phyloP scores from a whole-genome alignment of 1,140 invertebrate genomes.

The Drosophila ohnishii region DNA sequence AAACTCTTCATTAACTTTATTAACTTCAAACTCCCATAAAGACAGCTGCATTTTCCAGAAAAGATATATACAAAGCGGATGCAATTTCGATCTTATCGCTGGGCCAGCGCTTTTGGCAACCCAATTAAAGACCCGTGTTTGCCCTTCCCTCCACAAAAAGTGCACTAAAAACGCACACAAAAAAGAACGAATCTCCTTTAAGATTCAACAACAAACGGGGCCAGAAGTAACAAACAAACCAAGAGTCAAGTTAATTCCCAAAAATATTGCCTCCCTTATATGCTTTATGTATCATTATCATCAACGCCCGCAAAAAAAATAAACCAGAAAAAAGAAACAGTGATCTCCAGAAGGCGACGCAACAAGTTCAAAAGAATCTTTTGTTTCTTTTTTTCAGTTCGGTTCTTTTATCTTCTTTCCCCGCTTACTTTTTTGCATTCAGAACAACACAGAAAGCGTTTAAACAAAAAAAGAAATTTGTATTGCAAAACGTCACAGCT shows the following conservation, averaged over 20 bases:
- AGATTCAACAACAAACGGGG: slow-evolving; percentile 36
- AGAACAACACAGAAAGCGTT: slow-evolving; percentile 62
- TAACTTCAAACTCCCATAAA: background rate
- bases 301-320: slow-evolving; percentile 4
- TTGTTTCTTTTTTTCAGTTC: slow-evolving; percentile 34
- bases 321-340: slow-evolving; percentile 9
- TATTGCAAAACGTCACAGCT: slow-evolving; percentile 45
- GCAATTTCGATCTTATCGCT: slow-evolving; percentile 54
- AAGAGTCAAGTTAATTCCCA: slow-evolving; percentile 44
- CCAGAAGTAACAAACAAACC: slow-evolving; percentile 49
- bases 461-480: slow-evolving; percentile 22
- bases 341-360: slow-evolving; percentile 33
- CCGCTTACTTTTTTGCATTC: slow-evolving; percentile 36
- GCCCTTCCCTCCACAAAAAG: slow-evolving; percentile 12
- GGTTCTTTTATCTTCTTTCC: slow-evolving; percentile 7
- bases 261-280: slow-evolving; percentile 62
- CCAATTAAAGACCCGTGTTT: slow-evolving; percentile 62
- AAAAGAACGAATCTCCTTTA: slow-evolving; percentile 30
- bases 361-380: slow-evolving; percentile 60
- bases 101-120: slow-evolving; percentile 36
- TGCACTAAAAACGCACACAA: slow-evolving; percentile 14
- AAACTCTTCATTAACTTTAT: background rate
- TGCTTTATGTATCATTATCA: slow-evolving; percentile 52
- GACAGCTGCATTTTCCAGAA: slow-evolving; percentile 33
- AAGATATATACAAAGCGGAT: slow-evolving; percentile 47